Percentiles rank a stretch among this genome's conserved stretches.
phyloP scores from a whole-genome alignment of 2,113 vertebrate genomes.

The Atherinomorus stipes region DNA sequence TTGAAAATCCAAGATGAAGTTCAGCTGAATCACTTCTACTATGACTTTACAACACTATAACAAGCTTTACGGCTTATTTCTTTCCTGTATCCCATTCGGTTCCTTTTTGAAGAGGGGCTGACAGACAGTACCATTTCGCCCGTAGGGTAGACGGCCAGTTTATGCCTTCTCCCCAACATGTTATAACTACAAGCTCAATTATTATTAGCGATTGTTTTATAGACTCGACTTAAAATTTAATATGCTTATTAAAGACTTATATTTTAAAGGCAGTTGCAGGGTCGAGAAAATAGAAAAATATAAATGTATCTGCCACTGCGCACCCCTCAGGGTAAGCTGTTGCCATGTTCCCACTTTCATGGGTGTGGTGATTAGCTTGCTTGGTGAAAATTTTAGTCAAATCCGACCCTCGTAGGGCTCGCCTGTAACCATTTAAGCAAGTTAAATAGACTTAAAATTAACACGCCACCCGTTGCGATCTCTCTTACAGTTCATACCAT shows the following conservation, averaged over 20 bases:
- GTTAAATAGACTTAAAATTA: constrained; percentile 53
- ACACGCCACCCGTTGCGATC: constrained; percentile 39
- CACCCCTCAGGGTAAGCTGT: constrained; percentile 77
- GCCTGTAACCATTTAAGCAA: constrained; percentile 57
- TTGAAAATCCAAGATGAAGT: constrained; percentile 16
- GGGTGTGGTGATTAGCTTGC: constrained; percentile 86
- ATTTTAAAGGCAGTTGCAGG: background rate
- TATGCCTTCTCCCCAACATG: background rate
- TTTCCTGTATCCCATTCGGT: constrained; percentile 82
- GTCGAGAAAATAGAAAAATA: background rate
- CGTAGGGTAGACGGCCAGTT: constrained; percentile 18
- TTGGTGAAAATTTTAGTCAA: constrained; percentile 76
- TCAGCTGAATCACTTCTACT: constrained; percentile 4
- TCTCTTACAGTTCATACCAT: constrained; percentile 57
- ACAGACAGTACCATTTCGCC: constrained; percentile 76
- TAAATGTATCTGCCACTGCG: rapidly evolving
- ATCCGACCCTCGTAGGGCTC: constrained; percentile 50
- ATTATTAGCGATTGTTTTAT: rapidly evolving
- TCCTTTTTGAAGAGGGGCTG: constrained; percentile 78
- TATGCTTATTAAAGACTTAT: rapidly evolving
- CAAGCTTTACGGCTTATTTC: constrained; percentile 44
- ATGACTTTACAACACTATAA: background rate
- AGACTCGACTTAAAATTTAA: rapidly evolving
- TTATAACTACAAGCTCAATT: background rate
- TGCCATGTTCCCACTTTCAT: constrained; percentile 87